These are phyloP conservation scores for Zoroaster sp. DNA, from an alignment of 53 echinoderm and acorn worm species.

Conservation along the genomic window DNA sequence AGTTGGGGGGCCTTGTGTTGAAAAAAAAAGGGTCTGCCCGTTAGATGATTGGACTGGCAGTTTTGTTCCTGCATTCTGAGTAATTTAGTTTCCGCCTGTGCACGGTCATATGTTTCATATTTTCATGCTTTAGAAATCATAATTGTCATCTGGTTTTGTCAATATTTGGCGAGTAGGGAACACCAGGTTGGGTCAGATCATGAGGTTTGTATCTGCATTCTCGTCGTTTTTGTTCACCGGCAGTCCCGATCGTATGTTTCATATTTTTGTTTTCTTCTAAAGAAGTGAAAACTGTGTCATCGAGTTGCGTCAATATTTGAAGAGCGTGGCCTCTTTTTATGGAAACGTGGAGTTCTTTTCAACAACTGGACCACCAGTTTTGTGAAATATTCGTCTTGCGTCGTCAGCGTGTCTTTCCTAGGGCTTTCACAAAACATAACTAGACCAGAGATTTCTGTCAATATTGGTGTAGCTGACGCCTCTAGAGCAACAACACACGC, in stretches of 20 bases:
- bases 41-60: not conserved
- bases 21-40: not conserved
- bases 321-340: not conserved
- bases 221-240: not conserved
- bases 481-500: not conserved
- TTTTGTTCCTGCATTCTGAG: not conserved
- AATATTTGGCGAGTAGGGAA: not conserved
- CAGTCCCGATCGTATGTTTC: not conserved
- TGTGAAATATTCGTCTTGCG: not conserved
- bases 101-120: not conserved
- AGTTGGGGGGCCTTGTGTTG: not conserved
- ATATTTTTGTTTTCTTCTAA: not conserved
- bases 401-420: not conserved
- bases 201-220: too few species aligned
- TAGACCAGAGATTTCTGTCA: slow-evolving; percentile 22
- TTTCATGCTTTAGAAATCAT: not conserved
- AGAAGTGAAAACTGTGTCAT: not conserved
- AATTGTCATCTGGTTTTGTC: not conserved
- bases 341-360: not conserved
- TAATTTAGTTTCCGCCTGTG: not conserved
- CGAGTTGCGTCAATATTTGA: not conserved
- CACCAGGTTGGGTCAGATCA: too few species aligned
- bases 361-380: not conserved
- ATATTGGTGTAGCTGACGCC: slow-evolving; percentile 16
- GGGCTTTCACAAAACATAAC: not conserved